A percentile compares a stretch with the other conserved stretches of the same genome.
Evolutionary conservation across 2,797 vertebrate species (phyloP).

Genomic region (Acanthornis magna): DNA sequence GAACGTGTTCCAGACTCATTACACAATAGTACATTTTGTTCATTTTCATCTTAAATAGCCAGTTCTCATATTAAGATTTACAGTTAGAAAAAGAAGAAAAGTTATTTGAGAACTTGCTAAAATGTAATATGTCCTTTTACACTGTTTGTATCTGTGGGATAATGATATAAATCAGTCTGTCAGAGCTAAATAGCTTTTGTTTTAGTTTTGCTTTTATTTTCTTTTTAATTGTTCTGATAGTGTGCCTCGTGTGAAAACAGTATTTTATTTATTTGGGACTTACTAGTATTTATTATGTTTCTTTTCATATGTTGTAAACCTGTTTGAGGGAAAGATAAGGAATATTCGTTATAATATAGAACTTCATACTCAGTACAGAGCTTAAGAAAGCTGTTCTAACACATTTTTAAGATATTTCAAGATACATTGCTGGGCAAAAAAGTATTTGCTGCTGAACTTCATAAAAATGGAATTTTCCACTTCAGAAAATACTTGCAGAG

Average conservation of each 20-base stretch:
- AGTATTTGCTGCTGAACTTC: background rate
- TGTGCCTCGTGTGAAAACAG: background rate
- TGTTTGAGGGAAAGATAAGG: background rate
- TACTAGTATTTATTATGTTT: background rate
- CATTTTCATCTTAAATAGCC: slow-evolving; percentile 43
- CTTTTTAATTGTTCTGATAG: background rate
- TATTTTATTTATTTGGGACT: background rate
- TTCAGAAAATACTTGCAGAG: background rate
- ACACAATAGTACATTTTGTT: slow-evolving; percentile 60
- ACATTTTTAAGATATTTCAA: background rate
- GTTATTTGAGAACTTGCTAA: background rate
- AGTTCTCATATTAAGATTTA: slow-evolving; percentile 11
- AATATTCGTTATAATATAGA: background rate
- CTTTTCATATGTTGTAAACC: background rate
- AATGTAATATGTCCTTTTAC: background rate
- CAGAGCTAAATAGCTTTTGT: background rate
- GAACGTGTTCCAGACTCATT: slow-evolving; percentile 19
- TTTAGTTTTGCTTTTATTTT: background rate
- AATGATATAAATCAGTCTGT: background rate
- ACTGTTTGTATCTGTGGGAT: background rate
- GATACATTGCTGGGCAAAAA: background rate
- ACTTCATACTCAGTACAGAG: background rate
- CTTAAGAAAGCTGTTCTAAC: background rate
- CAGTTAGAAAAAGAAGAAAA: background rate
- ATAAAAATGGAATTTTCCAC: background rate